A percentile compares a stretch with the other conserved stretches of the same genome.
Evolutionary conservation across 2,888 invertebrate species (phyloP).

Genomic region (Hirudinaria manillensis): DNA sequence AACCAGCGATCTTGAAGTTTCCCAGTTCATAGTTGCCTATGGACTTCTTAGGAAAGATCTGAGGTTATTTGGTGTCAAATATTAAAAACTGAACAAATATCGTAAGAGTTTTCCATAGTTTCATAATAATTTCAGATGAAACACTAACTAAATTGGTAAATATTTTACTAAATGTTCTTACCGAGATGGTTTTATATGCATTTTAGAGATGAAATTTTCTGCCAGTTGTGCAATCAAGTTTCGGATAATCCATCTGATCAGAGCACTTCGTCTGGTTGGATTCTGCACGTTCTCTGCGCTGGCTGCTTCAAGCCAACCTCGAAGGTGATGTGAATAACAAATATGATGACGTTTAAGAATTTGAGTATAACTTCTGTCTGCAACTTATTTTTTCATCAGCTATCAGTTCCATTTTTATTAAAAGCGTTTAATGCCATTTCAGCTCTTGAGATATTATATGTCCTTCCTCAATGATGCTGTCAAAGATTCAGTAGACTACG

Average conservation of each 20-base stretch:
- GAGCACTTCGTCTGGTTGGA: constrained; percentile 39
- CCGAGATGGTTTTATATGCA: background rate
- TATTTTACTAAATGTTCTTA: too few relatives aligned
- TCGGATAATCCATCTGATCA: constrained; percentile 35
- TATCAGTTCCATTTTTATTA: background rate
- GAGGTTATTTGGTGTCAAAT: constrained; percentile 32
- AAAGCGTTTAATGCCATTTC: background rate
- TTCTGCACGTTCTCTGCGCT: constrained; percentile 37
- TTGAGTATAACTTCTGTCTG: background rate
- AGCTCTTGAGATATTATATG: constrained; percentile 31
- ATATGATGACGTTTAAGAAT: background rate
- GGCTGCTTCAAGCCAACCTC: constrained; percentile 41
- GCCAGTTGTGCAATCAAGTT: constrained; percentile 41
- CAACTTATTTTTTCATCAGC: background rate
- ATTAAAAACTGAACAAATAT: background rate
- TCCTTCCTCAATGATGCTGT: constrained; percentile 35
- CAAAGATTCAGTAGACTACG: constrained; percentile 31
- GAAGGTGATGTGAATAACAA: constrained; percentile 29
- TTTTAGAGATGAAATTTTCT: constrained; percentile 41
- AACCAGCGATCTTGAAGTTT: constrained; percentile 36
- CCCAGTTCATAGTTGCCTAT: constrained; percentile 41
- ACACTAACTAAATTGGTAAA: too few relatives aligned
- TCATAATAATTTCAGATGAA: too few relatives aligned
- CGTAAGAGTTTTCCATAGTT: background rate
- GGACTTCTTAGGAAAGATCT: constrained; percentile 40